phyloP scores from a whole-genome alignment of 1,140 invertebrate genomes.

The Papilio polytes region DNA sequence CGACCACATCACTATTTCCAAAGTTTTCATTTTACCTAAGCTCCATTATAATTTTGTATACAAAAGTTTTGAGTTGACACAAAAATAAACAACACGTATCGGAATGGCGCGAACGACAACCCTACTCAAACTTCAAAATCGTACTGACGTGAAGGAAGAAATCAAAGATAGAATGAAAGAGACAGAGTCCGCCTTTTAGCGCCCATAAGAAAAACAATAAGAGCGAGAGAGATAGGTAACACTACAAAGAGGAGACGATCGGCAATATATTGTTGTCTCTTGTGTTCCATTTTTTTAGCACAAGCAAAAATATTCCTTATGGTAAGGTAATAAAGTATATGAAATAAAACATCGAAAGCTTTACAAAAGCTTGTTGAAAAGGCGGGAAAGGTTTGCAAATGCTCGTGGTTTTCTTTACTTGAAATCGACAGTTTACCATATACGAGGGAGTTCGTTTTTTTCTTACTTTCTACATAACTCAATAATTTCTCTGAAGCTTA shows the following conservation, averaged over 20 bases:
- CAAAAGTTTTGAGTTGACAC: conserved; percentile 53
- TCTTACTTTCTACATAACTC: conserved; percentile 11
- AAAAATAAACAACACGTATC: conserved; percentile 61
- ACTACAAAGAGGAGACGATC: conserved; percentile 49
- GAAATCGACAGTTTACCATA: conserved; percentile 29
- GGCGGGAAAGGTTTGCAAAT: conserved; percentile 66
- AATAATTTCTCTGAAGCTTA: background rate
- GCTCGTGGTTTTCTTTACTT: conserved; percentile 25
- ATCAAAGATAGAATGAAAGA: conserved; percentile 40
- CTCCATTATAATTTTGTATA: conserved; percentile 52
- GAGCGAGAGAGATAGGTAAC: conserved; percentile 61
- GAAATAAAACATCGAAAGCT: conserved; percentile 38
- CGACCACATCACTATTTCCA: conserved; percentile 62
- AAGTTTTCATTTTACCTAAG: conserved; percentile 50
- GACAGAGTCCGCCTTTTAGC: conserved; percentile 36
- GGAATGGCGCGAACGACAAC: conserved; percentile 44
- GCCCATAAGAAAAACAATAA: conserved; percentile 30
- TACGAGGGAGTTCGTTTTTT: conserved; percentile 8
- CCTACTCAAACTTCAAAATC: conserved; percentile 48
- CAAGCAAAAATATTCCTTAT: conserved; percentile 42
- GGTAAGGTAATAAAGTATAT: background rate
- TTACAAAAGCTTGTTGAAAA: conserved; percentile 59
- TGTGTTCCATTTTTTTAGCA: conserved; percentile 32
- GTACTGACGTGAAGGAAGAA: conserved; percentile 54
- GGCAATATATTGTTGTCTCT: conserved; percentile 48